Percentiles rank a stretch among this genome's conserved stretches.
phyloP scores from a whole-genome alignment of 2,797 vertebrate species.

The Catharus ustulatus region DNA sequence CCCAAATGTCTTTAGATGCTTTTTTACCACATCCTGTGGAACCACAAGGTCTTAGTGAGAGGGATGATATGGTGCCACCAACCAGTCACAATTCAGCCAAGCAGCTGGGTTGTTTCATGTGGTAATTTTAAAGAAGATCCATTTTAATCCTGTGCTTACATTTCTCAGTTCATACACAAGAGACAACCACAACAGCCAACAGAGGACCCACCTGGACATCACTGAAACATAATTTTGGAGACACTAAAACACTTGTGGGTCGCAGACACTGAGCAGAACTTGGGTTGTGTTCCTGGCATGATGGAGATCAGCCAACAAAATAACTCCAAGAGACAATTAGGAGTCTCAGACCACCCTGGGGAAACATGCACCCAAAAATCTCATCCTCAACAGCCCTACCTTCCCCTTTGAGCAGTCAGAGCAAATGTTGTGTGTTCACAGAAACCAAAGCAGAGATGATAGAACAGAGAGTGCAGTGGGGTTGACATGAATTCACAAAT shows the following conservation, averaged over 20 bases:
- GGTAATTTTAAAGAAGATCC: not conserved
- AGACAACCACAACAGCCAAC: not conserved
- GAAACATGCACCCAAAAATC: not conserved
- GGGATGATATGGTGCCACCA: not conserved
- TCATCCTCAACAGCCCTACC: not conserved
- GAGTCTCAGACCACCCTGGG: not conserved
- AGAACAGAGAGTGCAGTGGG: not conserved
- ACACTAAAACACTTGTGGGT: not conserved
- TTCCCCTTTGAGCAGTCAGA: not conserved
- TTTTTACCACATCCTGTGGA: not conserved
- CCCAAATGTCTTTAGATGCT: fast-evolving
- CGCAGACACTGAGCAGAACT: not conserved
- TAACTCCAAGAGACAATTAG: not conserved
- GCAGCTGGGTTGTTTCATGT: not conserved
- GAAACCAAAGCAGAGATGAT: not conserved
- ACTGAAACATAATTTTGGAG: not conserved
- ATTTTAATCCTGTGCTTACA: not conserved
- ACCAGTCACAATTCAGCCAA: not conserved
- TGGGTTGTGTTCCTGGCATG: too few species aligned
- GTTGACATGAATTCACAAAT: not conserved
- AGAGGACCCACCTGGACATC: not conserved
- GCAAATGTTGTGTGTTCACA: not conserved
- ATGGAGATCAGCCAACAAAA: not conserved
- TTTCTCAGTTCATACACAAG: not conserved
- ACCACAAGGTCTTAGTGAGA: not conserved